Percentiles rank a stretch among this genome's conserved stretches.
These are phyloP conservation scores for Phlogophora meticulosa DNA, from an alignment of 2,888 invertebrate genomes.

Conservation along the genomic window DNA sequence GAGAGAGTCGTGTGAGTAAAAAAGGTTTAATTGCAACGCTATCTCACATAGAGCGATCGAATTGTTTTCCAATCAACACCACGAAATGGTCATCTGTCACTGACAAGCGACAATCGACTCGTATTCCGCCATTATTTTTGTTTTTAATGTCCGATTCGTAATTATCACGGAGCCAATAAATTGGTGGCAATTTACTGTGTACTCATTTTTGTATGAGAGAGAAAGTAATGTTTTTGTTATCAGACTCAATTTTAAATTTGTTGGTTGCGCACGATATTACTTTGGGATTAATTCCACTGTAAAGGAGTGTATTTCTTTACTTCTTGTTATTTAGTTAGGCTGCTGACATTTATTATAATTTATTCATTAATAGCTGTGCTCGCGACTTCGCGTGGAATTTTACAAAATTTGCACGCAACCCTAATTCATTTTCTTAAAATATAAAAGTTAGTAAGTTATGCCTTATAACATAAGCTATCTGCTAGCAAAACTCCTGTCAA, in stretches of 20 bases:
- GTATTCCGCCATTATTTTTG: slow-evolving; percentile 40
- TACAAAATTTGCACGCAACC: too few species aligned
- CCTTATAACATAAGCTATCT: too few species aligned
- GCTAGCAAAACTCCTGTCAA: too few species aligned
- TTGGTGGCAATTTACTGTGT: slow-evolving; percentile 26
- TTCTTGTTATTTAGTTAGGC: too few species aligned
- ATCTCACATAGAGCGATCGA: slow-evolving; percentile 48
- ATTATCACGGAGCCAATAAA: slow-evolving; percentile 50
- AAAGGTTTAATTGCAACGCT: slow-evolving; percentile 20
- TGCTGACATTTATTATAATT: too few species aligned
- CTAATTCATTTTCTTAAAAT: too few species aligned
- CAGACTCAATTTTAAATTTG: slow-evolving; percentile 1
- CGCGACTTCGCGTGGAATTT: too few species aligned
- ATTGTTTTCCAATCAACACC: slow-evolving; percentile 55
- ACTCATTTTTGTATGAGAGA: slow-evolving; percentile 5
- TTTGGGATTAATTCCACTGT: too few species aligned
- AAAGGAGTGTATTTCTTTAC: too few species aligned
- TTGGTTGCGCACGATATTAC: not conserved
- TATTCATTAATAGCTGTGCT: too few species aligned
- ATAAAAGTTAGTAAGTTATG: too few species aligned
- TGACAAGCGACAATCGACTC: slow-evolving; percentile 50
- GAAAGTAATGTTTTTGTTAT: slow-evolving; percentile 6
- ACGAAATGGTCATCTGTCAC: slow-evolving; percentile 51
- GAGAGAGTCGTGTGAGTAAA: too few species aligned
- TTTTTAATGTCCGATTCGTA: slow-evolving; percentile 42